Conservation (phyloP, 2,113 vertebrate genomes). For the Brachirus orientalis region DNA sequence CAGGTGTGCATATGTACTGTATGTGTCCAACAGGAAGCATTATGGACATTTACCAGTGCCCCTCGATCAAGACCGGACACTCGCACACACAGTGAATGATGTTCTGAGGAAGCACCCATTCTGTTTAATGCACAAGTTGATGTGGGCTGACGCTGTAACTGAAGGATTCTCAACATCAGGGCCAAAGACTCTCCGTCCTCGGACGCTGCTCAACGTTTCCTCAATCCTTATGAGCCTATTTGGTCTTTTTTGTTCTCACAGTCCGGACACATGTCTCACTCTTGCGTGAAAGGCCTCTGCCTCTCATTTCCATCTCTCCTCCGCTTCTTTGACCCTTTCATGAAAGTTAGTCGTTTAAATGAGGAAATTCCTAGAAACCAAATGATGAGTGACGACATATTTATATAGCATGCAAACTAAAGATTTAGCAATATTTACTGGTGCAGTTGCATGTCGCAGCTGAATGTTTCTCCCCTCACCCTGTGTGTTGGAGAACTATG, state of each 20-base stretch:
- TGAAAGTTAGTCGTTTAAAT: slow-evolving; percentile 14
- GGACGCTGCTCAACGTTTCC: neutral
- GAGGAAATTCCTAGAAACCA: neutral
- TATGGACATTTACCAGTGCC: slow-evolving; percentile 89
- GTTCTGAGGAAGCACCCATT: slow-evolving; percentile 85
- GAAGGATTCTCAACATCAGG: neutral
- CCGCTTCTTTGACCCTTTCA: slow-evolving; percentile 19
- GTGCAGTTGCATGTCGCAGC: no score
- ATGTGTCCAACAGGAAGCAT: slow-evolving; percentile 87
- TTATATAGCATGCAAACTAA: no score
- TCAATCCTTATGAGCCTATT: slow-evolving; percentile 26
- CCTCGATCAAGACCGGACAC: slow-evolving; percentile 81
- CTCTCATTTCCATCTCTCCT: slow-evolving; percentile 10
- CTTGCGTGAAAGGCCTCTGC: slow-evolving; percentile 35
- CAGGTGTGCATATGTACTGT: slow-evolving; percentile 88
- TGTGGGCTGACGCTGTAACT: neutral
- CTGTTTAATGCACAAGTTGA: no score
- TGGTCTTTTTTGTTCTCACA: slow-evolving; percentile 44
- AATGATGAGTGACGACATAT: no score
- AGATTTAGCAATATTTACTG: no score
- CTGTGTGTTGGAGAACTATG: no score
- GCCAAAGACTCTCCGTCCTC: no score
- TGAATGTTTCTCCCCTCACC: no score
- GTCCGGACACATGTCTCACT: slow-evolving; percentile 59
- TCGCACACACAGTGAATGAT: slow-evolving; percentile 82